Evolutionary conservation across 2,797 vertebrate species (phyloP).

Genomic region (Ctenochaetus hawaiiensis): DNA sequence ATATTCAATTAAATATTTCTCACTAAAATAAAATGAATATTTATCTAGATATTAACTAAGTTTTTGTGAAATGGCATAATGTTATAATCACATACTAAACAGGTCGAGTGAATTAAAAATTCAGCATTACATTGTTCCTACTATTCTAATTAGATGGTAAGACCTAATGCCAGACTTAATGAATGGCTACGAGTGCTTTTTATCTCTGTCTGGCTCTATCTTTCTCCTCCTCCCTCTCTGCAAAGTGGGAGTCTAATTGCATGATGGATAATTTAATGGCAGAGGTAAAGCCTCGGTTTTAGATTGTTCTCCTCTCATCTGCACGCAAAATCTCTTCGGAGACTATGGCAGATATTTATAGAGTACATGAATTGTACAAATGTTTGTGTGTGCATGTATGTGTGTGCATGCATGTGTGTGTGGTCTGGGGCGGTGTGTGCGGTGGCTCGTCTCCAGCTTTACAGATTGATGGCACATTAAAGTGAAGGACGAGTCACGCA

Average conservation of each 20-base stretch:
- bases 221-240: conserved; percentile 11
- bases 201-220: not conserved
- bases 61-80: not conserved
- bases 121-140: not conserved
- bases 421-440: not conserved
- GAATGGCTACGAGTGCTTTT: conserved; percentile 23
- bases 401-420: conserved; percentile 5
- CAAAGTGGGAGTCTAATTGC: conserved; percentile 41
- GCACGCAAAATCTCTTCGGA: conserved; percentile 23
- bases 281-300: conserved; percentile 46
- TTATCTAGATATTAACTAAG: not conserved
- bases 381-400: not conserved
- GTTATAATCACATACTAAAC: not conserved
- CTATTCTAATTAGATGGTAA: conserved; percentile 8
- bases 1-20: not conserved
- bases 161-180: conserved; percentile 24
- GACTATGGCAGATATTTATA: not conserved
- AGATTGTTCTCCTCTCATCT: conserved; percentile 29
- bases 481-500: conserved; percentile 78
- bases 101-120: not conserved
- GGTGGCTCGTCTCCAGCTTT: conserved; percentile 64
- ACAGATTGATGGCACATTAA: conserved; percentile 76
- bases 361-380: not conserved
- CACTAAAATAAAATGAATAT: not conserved
- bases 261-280: conserved; percentile 68